Percentiles rank a stretch among this genome's conserved stretches.
These are phyloP conservation scores for Pseudochaenichthys georgianus DNA, from an alignment of 2,797 vertebrate species.

Conservation along the genomic window DNA sequence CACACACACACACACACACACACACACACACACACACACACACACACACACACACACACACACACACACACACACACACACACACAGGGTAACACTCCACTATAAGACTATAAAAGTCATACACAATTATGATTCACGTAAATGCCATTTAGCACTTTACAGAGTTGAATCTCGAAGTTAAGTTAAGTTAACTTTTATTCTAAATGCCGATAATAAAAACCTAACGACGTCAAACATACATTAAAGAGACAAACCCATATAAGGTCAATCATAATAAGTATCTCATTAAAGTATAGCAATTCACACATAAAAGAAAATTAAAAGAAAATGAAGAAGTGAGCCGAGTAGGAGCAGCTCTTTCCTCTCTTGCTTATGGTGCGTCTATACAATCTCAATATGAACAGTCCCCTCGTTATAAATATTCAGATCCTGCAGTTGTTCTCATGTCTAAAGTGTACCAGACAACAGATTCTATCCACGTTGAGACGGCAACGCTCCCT, in stretches of 20 bases:
- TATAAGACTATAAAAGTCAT: constrained; percentile 45
- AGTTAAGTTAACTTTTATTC: constrained; percentile 42
- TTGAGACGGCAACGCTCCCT: constrained; percentile 84
- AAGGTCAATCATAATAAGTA: constrained; percentile 8
- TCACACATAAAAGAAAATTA: constrained; percentile 11
- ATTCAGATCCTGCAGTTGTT: constrained; percentile 89
- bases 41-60: constrained; percentile 40
- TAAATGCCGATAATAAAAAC: neutral
- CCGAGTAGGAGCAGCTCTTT: constrained; percentile 23
- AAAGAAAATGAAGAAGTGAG: constrained; percentile 24
- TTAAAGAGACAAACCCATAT: neutral
- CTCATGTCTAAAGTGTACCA: constrained; percentile 85
- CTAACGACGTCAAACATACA: neutral
- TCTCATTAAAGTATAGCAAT: constrained; percentile 17
- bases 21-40: constrained; percentile 35
- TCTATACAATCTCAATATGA: constrained; percentile 82
- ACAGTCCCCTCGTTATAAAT: constrained; percentile 85
- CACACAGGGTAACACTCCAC: constrained; percentile 50
- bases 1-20: constrained; percentile 51
- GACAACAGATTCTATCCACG: constrained; percentile 86
- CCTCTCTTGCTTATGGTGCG: constrained; percentile 52
- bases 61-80: constrained; percentile 36
- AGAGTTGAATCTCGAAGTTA: constrained; percentile 39
- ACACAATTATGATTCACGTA: constrained; percentile 23
- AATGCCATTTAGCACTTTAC: constrained; percentile 22